These are phyloP conservation scores for Nomada ferruginata DNA, from an alignment of 2,888 invertebrate genomes.

Conservation along the genomic window DNA sequence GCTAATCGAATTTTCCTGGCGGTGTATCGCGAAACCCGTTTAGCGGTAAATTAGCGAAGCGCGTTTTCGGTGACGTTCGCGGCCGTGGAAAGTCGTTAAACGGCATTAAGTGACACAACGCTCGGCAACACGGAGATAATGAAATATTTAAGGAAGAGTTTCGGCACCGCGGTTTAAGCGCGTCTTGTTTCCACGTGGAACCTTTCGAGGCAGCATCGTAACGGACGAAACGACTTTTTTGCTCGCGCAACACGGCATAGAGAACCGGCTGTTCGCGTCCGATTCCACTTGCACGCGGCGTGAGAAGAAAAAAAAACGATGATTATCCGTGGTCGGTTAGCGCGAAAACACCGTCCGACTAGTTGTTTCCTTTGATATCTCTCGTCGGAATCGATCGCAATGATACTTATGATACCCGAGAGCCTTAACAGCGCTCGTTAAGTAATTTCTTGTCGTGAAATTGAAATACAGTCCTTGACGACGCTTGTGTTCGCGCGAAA, in stretches of 20 bases:
- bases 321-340: constrained; percentile 47
- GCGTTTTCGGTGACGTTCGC: constrained; percentile 35
- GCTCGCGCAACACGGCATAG: constrained; percentile 20
- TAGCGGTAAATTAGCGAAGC: constrained; percentile 24
- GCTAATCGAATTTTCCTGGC: constrained; percentile 32
- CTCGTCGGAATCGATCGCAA: constrained; percentile 44
- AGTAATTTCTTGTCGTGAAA: constrained; percentile 55
- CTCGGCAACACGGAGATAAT: constrained; percentile 13
- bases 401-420: constrained; percentile 39
- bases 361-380: constrained; percentile 39
- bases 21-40: constrained; percentile 42
- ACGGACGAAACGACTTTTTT: constrained; percentile 12
- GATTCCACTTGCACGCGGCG: background rate
- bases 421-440: constrained; percentile 37
- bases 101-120: constrained; percentile 11
- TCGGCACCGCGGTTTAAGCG: background rate
- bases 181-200: background rate
- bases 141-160: constrained; percentile 42
- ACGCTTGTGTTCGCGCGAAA: constrained; percentile 21
- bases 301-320: constrained; percentile 4
- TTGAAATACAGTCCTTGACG: constrained; percentile 51
- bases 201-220: constrained; percentile 2
- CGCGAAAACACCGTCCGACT: constrained; percentile 40
- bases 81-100: constrained; percentile 41
- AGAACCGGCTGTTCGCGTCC: background rate